A percentile compares a stretch with the other conserved stretches of the same genome.
These are phyloP conservation scores for Notolabrus celidotus DNA, from an alignment of 2,797 vertebrate genomes.

Conservation along the genomic window DNA sequence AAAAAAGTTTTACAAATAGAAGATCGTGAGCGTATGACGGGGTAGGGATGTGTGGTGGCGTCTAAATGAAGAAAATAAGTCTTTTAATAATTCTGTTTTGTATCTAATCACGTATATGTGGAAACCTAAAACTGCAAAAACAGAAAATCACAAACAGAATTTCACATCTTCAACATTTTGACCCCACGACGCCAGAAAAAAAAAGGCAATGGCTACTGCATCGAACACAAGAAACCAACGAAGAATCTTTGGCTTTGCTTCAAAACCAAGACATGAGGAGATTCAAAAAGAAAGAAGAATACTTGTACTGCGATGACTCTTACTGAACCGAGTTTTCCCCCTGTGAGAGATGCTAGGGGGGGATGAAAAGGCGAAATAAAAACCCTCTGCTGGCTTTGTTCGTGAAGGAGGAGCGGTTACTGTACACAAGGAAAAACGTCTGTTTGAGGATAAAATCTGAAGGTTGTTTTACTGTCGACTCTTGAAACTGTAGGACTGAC, in stretches of 20 bases:
- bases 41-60: not conserved
- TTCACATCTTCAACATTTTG: constrained; percentile 1
- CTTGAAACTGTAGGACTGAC: not conserved
- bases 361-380: not conserved
- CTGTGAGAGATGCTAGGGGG: not conserved
- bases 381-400: not conserved
- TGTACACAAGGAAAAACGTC: not conserved
- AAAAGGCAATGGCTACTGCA: constrained; percentile 50
- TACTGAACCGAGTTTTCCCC: not conserved
- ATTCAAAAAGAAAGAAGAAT: not conserved
- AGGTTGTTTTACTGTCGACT: not conserved
- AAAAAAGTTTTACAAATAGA: not conserved
- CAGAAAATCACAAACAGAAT: constrained; percentile 10
- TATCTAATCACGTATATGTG: constrained; percentile 14
- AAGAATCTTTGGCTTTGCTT: constrained; percentile 75
- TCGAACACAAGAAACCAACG: constrained; percentile 22
- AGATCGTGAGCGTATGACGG: not conserved
- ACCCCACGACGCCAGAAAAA: constrained; percentile 30
- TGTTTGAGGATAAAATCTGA: no score
- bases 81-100: constrained; percentile 22
- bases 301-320: not conserved
- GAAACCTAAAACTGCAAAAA: constrained; percentile 17
- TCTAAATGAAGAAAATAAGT: constrained; percentile 28
- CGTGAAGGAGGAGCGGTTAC: not conserved
- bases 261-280: constrained; percentile 59